Conservation (phyloP, 1,140 invertebrate species). For the Drosophila sechellia region DNA sequence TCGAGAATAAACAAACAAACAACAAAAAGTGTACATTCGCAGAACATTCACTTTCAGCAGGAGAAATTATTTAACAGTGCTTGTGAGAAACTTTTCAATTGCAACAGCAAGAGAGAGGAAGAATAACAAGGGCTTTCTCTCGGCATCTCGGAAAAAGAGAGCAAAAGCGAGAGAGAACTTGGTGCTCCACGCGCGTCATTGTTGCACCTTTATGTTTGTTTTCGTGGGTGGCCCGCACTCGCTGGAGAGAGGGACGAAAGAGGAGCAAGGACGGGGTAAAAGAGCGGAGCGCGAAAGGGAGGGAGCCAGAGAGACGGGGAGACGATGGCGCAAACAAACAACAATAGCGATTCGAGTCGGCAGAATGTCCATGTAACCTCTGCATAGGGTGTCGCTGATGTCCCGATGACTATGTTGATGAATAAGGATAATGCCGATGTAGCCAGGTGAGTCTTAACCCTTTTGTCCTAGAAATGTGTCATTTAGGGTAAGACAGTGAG, state of each 20-base stretch:
- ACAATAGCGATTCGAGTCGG: conserved; percentile 68
- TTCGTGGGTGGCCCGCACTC: conserved; percentile 71
- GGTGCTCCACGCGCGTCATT: conserved; percentile 76
- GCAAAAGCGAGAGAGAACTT: conserved; percentile 30
- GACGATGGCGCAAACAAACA: conserved; percentile 77
- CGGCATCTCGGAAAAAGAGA: conserved; percentile 5
- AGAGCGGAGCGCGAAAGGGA: conserved; percentile 8
- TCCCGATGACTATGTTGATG: conserved; percentile 34
- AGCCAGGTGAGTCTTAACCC: conserved; percentile 15
- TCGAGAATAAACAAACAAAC: conserved; percentile 57
- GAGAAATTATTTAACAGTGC: conserved; percentile 63
- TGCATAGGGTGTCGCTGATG: conserved; percentile 68
- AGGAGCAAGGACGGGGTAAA: conserved; percentile 11
- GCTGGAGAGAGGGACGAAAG: conserved; percentile 4
- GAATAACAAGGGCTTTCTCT: conserved; percentile 5
- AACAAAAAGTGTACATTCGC: conserved; percentile 53
- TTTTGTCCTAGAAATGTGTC: neutral
- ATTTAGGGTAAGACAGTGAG: neutral
- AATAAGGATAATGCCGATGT: conserved; percentile 26
- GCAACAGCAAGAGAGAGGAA: conserved; percentile 33
- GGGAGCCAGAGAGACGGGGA: conserved; percentile 24
- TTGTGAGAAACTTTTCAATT: conserved; percentile 30
- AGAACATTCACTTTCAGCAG: conserved; percentile 77
- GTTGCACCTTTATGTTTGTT: conserved; percentile 83
- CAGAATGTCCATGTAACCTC: conserved; percentile 68